phyloP scores from a whole-genome alignment of 1,140 invertebrate genomes.

The Hermatobates lingyangjiaoensis region DNA sequence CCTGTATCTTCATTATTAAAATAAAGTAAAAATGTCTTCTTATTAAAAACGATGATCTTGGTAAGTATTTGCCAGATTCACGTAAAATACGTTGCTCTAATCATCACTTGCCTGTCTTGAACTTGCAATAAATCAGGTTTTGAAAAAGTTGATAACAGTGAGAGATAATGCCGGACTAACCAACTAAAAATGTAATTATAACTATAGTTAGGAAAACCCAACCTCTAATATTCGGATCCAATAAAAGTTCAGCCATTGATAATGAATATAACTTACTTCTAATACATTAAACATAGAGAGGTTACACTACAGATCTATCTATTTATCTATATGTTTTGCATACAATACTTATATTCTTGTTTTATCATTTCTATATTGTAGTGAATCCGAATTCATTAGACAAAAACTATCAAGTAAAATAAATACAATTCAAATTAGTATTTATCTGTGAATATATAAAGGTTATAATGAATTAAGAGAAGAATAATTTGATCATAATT shows the following conservation, averaged over 20 bases:
- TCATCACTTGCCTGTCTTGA: constrained; percentile 92
- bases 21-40: constrained; percentile 81
- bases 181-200: constrained; percentile 91
- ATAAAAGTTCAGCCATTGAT: constrained; percentile 72
- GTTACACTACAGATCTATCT: too few species aligned
- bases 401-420: too few species aligned
- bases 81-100: constrained; percentile 75
- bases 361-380: too few species aligned
- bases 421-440: too few species aligned
- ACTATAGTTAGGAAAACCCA: constrained; percentile 99
- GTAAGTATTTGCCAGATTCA: constrained; percentile 91
- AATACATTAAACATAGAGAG: too few species aligned
- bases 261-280: too few species aligned
- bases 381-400: too few species aligned
- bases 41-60: constrained; percentile 87
- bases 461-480: too few species aligned
- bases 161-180: constrained; percentile 93
- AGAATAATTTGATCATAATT: too few species aligned
- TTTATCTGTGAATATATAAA: too few species aligned
- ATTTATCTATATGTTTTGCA: too few species aligned
- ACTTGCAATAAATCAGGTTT: constrained; percentile 92
- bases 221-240: constrained; percentile 89
- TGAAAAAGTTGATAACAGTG: constrained; percentile 81
- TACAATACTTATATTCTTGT: too few species aligned
- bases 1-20: constrained; percentile 86